Conservation (phyloP, 2,888 invertebrate species). For the Ametastegia equiseti region DNA sequence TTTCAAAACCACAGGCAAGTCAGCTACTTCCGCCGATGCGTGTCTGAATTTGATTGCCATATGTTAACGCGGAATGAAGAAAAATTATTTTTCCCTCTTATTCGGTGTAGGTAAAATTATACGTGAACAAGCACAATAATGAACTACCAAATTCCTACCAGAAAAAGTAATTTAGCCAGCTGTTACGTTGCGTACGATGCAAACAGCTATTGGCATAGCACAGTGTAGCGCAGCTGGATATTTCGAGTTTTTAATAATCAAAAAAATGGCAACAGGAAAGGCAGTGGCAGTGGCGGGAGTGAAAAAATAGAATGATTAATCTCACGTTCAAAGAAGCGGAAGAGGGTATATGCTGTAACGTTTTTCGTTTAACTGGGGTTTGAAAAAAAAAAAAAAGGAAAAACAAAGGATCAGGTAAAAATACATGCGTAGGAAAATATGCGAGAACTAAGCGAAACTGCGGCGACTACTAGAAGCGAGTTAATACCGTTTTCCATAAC, state of each 20-base stretch:
- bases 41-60: background rate
- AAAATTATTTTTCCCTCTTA: background rate
- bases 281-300: background rate
- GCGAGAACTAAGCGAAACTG: background rate
- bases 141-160: background rate
- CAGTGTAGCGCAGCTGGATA: background rate
- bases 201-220: background rate
- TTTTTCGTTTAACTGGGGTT: background rate
- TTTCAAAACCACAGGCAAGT: too few relatives aligned
- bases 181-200: background rate
- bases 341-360: background rate
- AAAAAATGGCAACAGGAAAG: background rate
- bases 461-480: background rate
- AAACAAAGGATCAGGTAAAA: background rate
- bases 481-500: constrained; percentile 40
- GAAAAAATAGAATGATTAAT: background rate
- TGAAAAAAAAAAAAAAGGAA: background rate
- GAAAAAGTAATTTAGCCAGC: background rate
- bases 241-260: background rate
- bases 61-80: background rate
- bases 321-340: background rate
- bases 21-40: too few relatives aligned
- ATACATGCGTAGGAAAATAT: background rate
- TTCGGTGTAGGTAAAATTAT: background rate
- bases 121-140: background rate